phyloP scores from a whole-genome alignment of 2,888 invertebrate species.

The Agrochola macilenta region DNA sequence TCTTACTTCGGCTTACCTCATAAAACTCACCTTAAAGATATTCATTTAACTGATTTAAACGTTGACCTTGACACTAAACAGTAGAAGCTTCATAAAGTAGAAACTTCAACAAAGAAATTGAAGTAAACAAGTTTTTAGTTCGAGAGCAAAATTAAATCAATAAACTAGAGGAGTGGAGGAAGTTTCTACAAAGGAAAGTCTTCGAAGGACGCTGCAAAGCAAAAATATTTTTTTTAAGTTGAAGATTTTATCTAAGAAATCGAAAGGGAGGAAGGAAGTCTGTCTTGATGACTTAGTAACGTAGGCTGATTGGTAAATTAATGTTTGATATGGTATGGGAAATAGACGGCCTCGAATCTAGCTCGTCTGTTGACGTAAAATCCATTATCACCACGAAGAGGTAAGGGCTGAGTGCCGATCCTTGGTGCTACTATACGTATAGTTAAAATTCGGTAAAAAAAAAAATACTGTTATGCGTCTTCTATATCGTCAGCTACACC shows the following conservation, averaged over 20 bases:
- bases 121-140: conserved; percentile 25
- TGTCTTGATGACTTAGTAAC: background rate
- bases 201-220: background rate
- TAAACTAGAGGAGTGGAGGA: conserved; percentile 24
- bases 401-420: too few relatives aligned
- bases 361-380: too few relatives aligned
- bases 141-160: conserved; percentile 31
- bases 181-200: background rate
- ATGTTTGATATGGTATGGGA: too few relatives aligned
- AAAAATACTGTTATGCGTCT: too few relatives aligned
- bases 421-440: too few relatives aligned
- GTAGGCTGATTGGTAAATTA: too few relatives aligned
- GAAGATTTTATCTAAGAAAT: background rate
- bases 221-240: conserved; percentile 3
- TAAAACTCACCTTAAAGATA: background rate
- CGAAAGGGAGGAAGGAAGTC: background rate
- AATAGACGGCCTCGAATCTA: too few relatives aligned
- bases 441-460: too few relatives aligned
- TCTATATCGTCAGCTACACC: too few relatives aligned
- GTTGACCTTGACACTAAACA: conserved; percentile 8
- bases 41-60: background rate
- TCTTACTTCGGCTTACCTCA: background rate
- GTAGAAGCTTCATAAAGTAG: background rate
- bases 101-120: conserved; percentile 14
- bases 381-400: too few relatives aligned